Evolutionary conservation across 92 coral and sea anemone genomes (phyloP).

Genomic region (Metridium senile): DNA sequence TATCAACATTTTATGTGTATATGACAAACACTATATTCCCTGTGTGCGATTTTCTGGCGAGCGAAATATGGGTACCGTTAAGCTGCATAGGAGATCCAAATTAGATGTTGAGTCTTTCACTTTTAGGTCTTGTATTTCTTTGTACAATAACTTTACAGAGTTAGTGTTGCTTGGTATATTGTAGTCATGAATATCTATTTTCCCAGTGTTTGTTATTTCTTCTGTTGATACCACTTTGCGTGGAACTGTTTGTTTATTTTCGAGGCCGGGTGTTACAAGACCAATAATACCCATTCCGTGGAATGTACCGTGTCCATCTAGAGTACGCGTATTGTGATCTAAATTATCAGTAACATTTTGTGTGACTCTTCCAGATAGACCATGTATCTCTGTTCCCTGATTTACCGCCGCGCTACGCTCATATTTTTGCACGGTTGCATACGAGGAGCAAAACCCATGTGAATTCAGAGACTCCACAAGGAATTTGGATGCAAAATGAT

Average conservation of each 20-base stretch:
- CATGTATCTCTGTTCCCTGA: conserved; percentile 34
- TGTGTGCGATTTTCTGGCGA: too few relatives aligned
- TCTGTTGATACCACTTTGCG: conserved; percentile 26
- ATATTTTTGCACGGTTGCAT: conserved; percentile 35
- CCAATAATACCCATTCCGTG: too few relatives aligned
- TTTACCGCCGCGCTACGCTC: conserved; percentile 43
- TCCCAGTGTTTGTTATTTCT: too few relatives aligned
- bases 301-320: conserved; percentile 49
- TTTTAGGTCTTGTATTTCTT: conserved; percentile 7
- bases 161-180: too few relatives aligned
- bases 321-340: conserved; percentile 33
- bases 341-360: conserved; percentile 45
- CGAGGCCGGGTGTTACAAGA: conserved; percentile 9
- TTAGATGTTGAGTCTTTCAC: conserved; percentile 34
- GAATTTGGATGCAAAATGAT: too few relatives aligned
- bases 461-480: conserved; percentile 38
- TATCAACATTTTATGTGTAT: too few relatives aligned
- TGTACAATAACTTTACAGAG: conserved; percentile 13
- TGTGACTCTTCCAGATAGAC: conserved; percentile 11
- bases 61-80: conserved; percentile 28
- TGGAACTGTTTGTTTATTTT: conserved; percentile 9
- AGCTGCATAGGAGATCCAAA: conserved; percentile 37
- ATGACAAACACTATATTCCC: too few relatives aligned
- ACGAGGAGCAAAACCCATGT: conserved; percentile 54
- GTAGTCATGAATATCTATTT: conserved; percentile 32